Percentiles rank a stretch among this genome's conserved stretches.
Conservation (phyloP, 2,888 invertebrate genomes). For the Dynastes maya region DNA sequence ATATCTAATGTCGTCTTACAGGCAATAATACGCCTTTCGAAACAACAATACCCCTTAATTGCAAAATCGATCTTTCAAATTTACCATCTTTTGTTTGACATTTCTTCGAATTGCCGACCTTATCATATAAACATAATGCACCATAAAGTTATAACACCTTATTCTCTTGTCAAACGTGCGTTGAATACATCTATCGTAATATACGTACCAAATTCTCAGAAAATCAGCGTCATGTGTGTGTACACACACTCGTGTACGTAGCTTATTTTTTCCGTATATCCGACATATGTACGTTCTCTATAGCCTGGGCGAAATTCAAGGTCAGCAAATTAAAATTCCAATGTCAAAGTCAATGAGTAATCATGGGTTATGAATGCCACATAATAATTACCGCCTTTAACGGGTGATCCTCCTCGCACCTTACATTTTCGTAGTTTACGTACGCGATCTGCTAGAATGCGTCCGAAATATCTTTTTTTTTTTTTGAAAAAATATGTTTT, state of each 20-base stretch:
- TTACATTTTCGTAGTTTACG: background rate
- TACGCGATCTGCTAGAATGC: background rate
- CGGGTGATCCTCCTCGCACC: background rate
- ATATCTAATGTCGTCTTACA: too few species aligned
- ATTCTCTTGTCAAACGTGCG: background rate
- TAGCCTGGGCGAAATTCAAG: slow-evolving; percentile 21
- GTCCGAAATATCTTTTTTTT: background rate
- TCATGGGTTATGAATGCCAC: slow-evolving; percentile 12
- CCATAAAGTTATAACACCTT: background rate
- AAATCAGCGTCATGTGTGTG: background rate
- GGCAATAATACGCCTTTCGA: too few species aligned
- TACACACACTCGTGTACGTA: background rate
- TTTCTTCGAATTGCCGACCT: background rate
- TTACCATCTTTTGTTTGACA: background rate
- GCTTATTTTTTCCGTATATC: slow-evolving; percentile 9
- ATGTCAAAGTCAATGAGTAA: slow-evolving; percentile 34
- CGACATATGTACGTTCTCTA: background rate
- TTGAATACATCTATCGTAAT: background rate
- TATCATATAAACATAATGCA: background rate
- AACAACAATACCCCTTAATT: background rate
- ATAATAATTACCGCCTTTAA: slow-evolving; percentile 30
- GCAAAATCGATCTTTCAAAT: background rate
- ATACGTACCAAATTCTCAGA: background rate
- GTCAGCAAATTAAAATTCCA: slow-evolving; percentile 31
- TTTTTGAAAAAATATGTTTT: slow-evolving; percentile 2